Evolutionary conservation across 2,888 invertebrate species (phyloP).

Genomic region (Caenorhabditis macrosperma): DNA sequence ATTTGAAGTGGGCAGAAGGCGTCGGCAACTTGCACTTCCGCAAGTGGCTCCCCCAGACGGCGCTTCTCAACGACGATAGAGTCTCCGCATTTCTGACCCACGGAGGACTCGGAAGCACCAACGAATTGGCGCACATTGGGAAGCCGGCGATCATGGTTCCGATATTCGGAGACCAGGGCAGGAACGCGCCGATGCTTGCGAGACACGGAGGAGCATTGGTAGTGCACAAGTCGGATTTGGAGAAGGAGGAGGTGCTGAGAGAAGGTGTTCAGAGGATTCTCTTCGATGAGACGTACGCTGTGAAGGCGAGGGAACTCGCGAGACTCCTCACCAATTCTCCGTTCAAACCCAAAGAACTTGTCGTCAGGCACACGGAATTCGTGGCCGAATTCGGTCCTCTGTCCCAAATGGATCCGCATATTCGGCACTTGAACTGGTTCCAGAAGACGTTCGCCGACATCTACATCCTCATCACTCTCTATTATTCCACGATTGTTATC

Average conservation of each 20-base stretch:
- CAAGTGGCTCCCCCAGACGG: constrained; percentile 55
- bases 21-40: constrained; percentile 37
- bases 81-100: constrained; percentile 49
- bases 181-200: constrained; percentile 50
- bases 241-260: constrained; percentile 1
- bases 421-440: constrained; percentile 43
- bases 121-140: constrained; percentile 38
- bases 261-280: constrained; percentile 14
- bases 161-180: constrained; percentile 43
- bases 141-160: constrained; percentile 49
- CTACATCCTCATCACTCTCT: constrained; percentile 19
- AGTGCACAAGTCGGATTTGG: constrained; percentile 30
- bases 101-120: constrained; percentile 53
- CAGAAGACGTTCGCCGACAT: constrained; percentile 31
- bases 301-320: constrained; percentile 12
- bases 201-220: constrained; percentile 49
- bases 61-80: constrained; percentile 39
- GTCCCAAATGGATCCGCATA: constrained; percentile 32
- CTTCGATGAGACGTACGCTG: constrained; percentile 9
- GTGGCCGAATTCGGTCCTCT: constrained; percentile 32
- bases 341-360: constrained; percentile 28
- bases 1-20: constrained; percentile 13
- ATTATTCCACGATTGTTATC: constrained; percentile 7
- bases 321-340: constrained; percentile 15
- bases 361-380: constrained; percentile 34